These are phyloP conservation scores for Stenichneumon culpator DNA, from an alignment of 2,888 invertebrate species.

Conservation along the genomic window DNA sequence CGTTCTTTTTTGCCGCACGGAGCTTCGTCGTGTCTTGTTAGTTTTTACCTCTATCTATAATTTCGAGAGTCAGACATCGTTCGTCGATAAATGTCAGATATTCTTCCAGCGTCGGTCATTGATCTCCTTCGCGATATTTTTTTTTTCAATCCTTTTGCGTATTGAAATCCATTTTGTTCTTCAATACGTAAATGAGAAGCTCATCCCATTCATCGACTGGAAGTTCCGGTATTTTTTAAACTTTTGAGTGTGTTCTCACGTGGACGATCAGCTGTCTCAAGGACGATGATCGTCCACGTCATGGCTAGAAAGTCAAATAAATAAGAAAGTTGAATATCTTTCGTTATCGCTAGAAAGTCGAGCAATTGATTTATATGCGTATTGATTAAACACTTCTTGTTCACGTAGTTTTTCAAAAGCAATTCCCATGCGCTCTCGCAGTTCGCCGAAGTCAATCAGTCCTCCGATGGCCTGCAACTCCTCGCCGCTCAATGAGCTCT, in stretches of 20 bases:
- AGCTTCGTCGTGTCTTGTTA: conserved; percentile 36
- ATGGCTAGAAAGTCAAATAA: no score
- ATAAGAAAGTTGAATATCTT: no score
- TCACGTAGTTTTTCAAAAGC: conserved; percentile 29
- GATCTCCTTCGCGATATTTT: neutral
- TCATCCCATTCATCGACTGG: conserved; percentile 61
- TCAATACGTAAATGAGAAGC: conserved; percentile 54
- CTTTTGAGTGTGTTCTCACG: conserved; percentile 46
- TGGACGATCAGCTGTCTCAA: conserved; percentile 56
- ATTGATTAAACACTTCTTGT: conserved; percentile 42
- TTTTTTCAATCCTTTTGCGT: conserved; percentile 61
- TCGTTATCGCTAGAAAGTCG: conserved; percentile 56
- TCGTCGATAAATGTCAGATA: conserved; percentile 47
- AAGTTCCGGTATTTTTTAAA: conserved; percentile 41
- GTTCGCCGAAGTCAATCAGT: conserved; percentile 34
- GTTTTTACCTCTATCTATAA: conserved; percentile 47
- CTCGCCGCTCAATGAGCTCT: conserved; percentile 47
- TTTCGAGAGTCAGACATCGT: conserved; percentile 47
- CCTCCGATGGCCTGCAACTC: conserved; percentile 58
- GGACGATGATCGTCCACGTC: conserved; percentile 45
- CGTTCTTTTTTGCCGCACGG: conserved; percentile 12
- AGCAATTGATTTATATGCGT: conserved; percentile 59
- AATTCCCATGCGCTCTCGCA: conserved; percentile 54
- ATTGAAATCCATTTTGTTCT: conserved; percentile 57
- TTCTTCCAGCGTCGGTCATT: conserved; percentile 41